phyloP scores from a whole-genome alignment of 2,888 invertebrate species.

The Sarcophaga caerulescens region DNA sequence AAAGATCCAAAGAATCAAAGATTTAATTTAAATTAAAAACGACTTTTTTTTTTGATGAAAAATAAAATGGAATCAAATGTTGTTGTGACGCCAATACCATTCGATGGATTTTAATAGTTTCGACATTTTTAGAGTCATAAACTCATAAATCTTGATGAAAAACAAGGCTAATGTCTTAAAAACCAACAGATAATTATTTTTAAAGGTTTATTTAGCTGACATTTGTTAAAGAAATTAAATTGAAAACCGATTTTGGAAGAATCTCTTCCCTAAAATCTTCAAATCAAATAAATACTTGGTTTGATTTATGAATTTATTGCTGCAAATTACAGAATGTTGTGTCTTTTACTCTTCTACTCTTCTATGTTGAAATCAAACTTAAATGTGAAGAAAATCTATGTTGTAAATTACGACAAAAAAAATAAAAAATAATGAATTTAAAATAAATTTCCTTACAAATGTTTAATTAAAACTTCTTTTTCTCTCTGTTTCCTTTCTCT shows the following conservation, averaged over 20 bases:
- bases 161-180: not conserved
- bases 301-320: constrained; percentile 66
- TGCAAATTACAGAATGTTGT: constrained; percentile 49
- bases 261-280: constrained; percentile 3
- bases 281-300: constrained; percentile 35
- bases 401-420: not conserved
- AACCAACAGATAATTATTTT: not conserved
- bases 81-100: constrained; percentile 47
- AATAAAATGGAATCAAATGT: constrained; percentile 19
- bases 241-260: not conserved
- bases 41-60: not conserved
- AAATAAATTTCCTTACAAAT: constrained; percentile 29
- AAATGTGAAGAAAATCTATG: not conserved
- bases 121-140: constrained; percentile 44
- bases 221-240: not conserved
- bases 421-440: constrained; percentile 40
- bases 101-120: constrained; percentile 36
- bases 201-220: not conserved
- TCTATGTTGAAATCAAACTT: not conserved
- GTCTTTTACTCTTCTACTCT: too few relatives aligned
- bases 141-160: constrained; percentile 39
- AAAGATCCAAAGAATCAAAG: constrained; percentile 1
- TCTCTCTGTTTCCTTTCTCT: constrained; percentile 46
- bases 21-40: not conserved
- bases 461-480: constrained; percentile 24